Conservation (phyloP, 2,113 vertebrate species). For the Myrmecobius fasciatus region DNA sequence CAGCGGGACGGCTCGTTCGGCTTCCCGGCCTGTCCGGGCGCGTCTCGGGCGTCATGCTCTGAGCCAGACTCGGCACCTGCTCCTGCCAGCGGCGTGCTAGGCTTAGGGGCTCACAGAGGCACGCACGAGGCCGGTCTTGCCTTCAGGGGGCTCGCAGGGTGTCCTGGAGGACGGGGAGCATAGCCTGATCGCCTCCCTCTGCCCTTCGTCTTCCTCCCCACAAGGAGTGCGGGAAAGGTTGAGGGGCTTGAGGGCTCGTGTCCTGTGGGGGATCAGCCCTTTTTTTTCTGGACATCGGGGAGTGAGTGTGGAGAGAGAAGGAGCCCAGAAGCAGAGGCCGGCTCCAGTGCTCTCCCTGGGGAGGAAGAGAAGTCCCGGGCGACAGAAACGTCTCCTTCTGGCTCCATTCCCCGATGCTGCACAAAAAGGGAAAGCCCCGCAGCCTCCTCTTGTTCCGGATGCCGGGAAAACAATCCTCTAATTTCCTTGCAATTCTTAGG, state of each 20-base stretch:
- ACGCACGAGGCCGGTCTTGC: not conserved
- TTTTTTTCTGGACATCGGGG: not conserved
- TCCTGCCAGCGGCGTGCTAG: not conserved
- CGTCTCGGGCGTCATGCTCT: too few relatives aligned
- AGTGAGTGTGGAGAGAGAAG: not conserved
- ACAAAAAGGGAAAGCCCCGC: not conserved
- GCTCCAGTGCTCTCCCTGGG: not conserved
- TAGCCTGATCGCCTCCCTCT: not conserved
- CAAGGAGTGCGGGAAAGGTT: not conserved
- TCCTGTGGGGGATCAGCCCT: not conserved
- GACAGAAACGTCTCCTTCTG: not conserved
- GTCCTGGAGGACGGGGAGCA: not conserved
- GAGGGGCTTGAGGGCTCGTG: not conserved
- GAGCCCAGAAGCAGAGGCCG: too few relatives aligned
- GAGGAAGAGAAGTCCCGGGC: not conserved
- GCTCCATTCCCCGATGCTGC: not conserved
- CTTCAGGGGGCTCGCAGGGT: not conserved
- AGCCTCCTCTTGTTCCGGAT: slow-evolving; percentile 22
- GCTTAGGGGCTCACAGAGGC: not conserved
- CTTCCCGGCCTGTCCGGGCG: too few relatives aligned
- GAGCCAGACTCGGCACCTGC: not conserved
- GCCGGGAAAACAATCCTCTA: not conserved
- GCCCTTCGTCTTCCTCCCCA: not conserved
- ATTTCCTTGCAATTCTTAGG: slow-evolving; percentile 19
- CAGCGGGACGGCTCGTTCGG: not conserved